These are phyloP conservation scores for Heliconius hortense DNA, from an alignment of 2,888 invertebrate genomes.

Conservation along the genomic window DNA sequence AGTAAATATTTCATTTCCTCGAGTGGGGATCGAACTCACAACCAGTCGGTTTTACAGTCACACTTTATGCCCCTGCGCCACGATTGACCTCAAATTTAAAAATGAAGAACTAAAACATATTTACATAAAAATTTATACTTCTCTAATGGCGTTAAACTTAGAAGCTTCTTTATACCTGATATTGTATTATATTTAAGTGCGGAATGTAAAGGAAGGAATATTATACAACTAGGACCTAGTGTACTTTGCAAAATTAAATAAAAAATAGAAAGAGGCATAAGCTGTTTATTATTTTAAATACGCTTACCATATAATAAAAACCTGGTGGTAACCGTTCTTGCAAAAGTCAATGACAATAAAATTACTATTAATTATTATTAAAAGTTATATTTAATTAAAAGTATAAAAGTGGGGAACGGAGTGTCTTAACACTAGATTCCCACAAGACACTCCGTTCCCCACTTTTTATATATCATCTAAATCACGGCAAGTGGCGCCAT, in stretches of 20 bases:
- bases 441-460: too few relatives aligned
- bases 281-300: not conserved
- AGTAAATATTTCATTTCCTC: too few relatives aligned
- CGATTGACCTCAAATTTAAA: not conserved
- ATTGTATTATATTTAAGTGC: not conserved
- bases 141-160: not conserved
- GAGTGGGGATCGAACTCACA: too few relatives aligned
- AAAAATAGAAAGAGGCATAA: not conserved
- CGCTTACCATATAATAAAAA: not conserved
- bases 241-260: not conserved
- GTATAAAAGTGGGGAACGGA: too few relatives aligned
- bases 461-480: not conserved
- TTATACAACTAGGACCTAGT: not conserved
- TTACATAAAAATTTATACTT: not conserved
- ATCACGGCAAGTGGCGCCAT: conserved; percentile 8
- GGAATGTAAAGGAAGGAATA: not conserved
- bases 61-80: too few relatives aligned
- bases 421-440: too few relatives aligned
- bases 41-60: too few relatives aligned
- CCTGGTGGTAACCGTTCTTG: not conserved
- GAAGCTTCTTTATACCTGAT: not conserved
- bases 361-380: not conserved
- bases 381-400: not conserved
- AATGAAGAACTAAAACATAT: not conserved
- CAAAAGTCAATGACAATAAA: not conserved